phyloP scores from a whole-genome alignment of 2,888 invertebrate genomes.

The Mesorhabditis spiculigera region DNA sequence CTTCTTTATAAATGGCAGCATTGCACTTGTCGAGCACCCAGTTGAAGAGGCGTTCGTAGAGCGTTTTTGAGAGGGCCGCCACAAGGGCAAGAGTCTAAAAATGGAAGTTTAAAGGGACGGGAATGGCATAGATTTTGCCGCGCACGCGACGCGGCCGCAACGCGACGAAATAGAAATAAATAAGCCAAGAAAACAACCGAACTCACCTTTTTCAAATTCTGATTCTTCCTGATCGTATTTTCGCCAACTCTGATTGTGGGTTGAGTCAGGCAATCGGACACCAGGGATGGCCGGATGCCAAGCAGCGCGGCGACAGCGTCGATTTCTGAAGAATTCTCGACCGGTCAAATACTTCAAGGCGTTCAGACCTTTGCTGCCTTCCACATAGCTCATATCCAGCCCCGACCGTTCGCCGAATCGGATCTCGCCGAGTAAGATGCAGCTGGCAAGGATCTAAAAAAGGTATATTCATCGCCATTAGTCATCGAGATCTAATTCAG shows the following conservation, averaged over 20 bases:
- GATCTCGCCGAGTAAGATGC: constrained; percentile 52
- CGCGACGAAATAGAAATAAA: constrained; percentile 18
- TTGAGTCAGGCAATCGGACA: constrained; percentile 61
- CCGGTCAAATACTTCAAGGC: background rate
- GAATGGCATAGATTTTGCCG: background rate
- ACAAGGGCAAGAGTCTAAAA: constrained; percentile 38
- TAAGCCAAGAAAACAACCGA: constrained; percentile 8
- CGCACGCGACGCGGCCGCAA: background rate
- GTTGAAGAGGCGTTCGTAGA: constrained; percentile 52
- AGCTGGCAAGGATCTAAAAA: constrained; percentile 34
- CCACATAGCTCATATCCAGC: constrained; percentile 49
- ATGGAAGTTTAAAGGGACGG: no score
- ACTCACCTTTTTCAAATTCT: constrained; percentile 61
- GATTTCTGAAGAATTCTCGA: constrained; percentile 33
- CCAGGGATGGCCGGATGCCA: constrained; percentile 33
- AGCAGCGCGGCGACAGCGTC: constrained; percentile 43
- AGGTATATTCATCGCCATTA: background rate
- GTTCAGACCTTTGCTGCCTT: constrained; percentile 35
- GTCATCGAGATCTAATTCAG: no score
- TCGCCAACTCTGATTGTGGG: constrained; percentile 63
- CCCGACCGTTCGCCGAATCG: constrained; percentile 51
- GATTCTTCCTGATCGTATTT: constrained; percentile 62
- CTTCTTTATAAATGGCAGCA: constrained; percentile 26
- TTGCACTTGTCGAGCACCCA: constrained; percentile 52
- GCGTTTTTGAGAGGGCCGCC: constrained; percentile 47